phyloP scores from a whole-genome alignment of 2,113 vertebrate genomes.

The Sisor rabdophorus region DNA sequence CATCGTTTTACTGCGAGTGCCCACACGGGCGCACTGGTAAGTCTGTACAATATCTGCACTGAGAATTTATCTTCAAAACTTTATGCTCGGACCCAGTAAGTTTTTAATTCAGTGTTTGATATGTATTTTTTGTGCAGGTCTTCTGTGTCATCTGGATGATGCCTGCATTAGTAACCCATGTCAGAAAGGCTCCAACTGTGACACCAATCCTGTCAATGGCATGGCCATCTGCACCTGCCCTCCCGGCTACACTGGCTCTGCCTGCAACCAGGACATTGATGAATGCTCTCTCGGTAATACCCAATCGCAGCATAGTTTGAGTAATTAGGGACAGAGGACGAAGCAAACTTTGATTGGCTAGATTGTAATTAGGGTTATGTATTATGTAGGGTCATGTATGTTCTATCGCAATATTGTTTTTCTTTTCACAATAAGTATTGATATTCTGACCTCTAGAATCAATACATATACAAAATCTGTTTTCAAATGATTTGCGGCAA shows the following conservation, averaged over 20 bases:
- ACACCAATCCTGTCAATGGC: conserved; percentile 95
- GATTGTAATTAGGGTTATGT: too few relatives aligned
- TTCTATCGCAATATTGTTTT: too few relatives aligned
- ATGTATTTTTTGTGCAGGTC: conserved; percentile 63
- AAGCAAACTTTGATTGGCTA: not conserved
- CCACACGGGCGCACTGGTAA: conserved; percentile 89
- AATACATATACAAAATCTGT: too few relatives aligned
- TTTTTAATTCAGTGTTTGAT: not conserved
- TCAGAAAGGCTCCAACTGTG: conserved; percentile 94
- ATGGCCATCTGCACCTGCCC: conserved; percentile 97
- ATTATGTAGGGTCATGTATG: too few relatives aligned
- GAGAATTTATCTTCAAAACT: not conserved
- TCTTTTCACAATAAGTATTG: too few relatives aligned
- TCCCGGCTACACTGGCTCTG: conserved; percentile 84
- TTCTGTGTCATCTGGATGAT: conserved; percentile 89
- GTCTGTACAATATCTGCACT: not conserved
- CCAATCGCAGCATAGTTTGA: not conserved
- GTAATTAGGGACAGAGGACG: not conserved
- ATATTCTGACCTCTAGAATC: too few relatives aligned
- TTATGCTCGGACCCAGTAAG: not conserved
- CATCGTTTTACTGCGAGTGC: conserved; percentile 96
- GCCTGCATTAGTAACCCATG: conserved; percentile 98
- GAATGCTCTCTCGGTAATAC: conserved; percentile 86
- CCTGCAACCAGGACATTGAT: conserved; percentile 91
- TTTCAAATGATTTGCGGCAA: too few relatives aligned